Conservation (phyloP, 2,113 vertebrate genomes). For the Scatophagus argus region DNA sequence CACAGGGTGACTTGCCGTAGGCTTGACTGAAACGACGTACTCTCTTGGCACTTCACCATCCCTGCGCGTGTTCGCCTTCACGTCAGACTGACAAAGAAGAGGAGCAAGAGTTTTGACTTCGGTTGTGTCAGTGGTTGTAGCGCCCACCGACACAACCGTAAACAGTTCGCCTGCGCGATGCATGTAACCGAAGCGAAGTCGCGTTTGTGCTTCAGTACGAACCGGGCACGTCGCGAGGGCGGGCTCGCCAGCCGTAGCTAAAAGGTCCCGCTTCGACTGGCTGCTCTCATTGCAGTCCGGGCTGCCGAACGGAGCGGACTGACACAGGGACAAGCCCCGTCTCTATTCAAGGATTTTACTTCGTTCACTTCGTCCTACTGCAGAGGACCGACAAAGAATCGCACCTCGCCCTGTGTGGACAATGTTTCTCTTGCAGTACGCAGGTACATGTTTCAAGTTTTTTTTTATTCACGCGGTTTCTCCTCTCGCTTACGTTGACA, state of each 20-base stretch:
- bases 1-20: constrained; percentile 7
- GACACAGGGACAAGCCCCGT: constrained; percentile 52
- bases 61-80: constrained; percentile 2
- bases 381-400: constrained; percentile 54
- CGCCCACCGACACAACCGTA: not conserved
- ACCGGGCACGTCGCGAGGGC: constrained; percentile 70
- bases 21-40: constrained; percentile 3
- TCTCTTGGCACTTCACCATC: constrained; percentile 21
- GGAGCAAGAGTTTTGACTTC: not conserved
- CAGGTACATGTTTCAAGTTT: constrained; percentile 79
- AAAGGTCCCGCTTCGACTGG: constrained; percentile 78
- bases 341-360: constrained; percentile 75
- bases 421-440: constrained; percentile 89
- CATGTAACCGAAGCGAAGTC: constrained; percentile 17
- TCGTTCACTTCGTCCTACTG: constrained; percentile 53
- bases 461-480: not conserved
- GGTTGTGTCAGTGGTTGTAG: not conserved
- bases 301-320: constrained; percentile 75
- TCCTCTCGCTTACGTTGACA: not conserved
- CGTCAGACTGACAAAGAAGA: not conserved
- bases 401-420: constrained; percentile 70
- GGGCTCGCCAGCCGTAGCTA: constrained; percentile 68
- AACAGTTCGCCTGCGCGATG: constrained; percentile 19
- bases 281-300: constrained; percentile 81
- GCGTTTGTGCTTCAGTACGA: constrained; percentile 21